Evolutionary conservation across 2,113 vertebrate genomes (phyloP), one percentile per base, ranked within the genome.

Genomic region (Pollimyrus isidori): DNA sequence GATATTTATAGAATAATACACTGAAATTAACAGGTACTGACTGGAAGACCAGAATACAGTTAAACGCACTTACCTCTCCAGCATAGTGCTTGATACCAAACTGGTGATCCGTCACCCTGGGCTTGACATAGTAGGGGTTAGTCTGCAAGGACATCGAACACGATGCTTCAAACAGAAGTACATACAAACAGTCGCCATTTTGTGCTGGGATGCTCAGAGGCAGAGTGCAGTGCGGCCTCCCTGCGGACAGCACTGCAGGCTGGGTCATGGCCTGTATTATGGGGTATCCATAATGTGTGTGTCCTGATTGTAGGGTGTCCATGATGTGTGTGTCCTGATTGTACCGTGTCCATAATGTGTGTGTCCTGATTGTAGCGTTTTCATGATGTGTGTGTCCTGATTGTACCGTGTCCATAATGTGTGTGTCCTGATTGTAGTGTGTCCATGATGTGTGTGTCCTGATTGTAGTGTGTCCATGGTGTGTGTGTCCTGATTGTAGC

Each of bases 1-100:
- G 13, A 39, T 76, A 39, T 39, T 39, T 39, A 30, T 17, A 35
- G 10, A 73, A 13, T 73, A 35, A 73, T 39, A 35, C 30, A 30
- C 30, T 35, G 69, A 73, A 11, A 35, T 17, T 11, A 17, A 39
- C 69, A 53, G 52, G 52, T 53, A 53, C 26, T 21, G 3, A 46
- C 21, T 49, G 9, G 2, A 42, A 49, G 82, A 49, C 23, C 53
- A 62, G 26, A 35, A 76, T 39, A 39, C 13, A 19, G 73, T 11
- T 17, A 76, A 39, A 76, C 3, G 0, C 84, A 93, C 93, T 88
- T 89, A 97, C 97, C 97, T 98, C 97, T 82, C 97, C 97, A 19
- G 97, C 97, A 30, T 98, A 98, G 92, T 98, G 97, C 87, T 95
- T 97, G 92, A 98, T 98, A 45, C 97, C 97, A 94, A 98, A 98